Conservation (phyloP, 2,888 invertebrate genomes). For the Drosophila diplacantha region DNA sequence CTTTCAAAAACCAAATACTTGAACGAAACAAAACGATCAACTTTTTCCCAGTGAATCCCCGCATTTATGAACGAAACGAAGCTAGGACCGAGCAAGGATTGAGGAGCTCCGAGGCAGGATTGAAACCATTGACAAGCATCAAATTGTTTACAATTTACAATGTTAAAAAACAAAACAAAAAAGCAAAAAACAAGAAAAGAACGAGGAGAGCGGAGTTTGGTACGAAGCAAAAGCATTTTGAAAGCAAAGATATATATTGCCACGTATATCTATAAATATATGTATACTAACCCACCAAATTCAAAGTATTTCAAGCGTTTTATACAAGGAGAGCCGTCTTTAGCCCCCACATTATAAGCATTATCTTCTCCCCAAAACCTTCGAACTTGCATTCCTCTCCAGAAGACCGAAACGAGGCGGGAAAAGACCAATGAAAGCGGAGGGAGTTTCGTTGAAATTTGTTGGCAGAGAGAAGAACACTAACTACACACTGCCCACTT, state of each 20-base stretch:
- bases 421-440: slow-evolving; percentile 30
- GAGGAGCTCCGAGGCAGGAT: background rate
- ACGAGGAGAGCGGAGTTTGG: background rate
- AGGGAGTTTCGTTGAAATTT: slow-evolving; percentile 4
- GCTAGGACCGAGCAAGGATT: slow-evolving; percentile 6
- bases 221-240: slow-evolving; percentile 57
- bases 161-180: slow-evolving; percentile 27
- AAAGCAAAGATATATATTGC: slow-evolving; percentile 58
- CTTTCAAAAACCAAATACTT: slow-evolving; percentile 6
- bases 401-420: background rate
- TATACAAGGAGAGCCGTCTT: slow-evolving; percentile 45
- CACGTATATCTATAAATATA: slow-evolving; percentile 58
- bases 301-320: slow-evolving; percentile 74
- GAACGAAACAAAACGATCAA: slow-evolving; percentile 30
- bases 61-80: slow-evolving; percentile 50
- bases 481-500: slow-evolving; percentile 16
- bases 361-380: slow-evolving; percentile 7
- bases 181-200: background rate
- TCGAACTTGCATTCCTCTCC: slow-evolving; percentile 4
- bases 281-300: slow-evolving; percentile 73
- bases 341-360: background rate
- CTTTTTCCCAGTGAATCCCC: slow-evolving; percentile 38
- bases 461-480: slow-evolving; percentile 6
- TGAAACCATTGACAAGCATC: slow-evolving; percentile 25
- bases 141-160: slow-evolving; percentile 60